A percentile compares a stretch with the other conserved stretches of the same genome.
Conservation (phyloP, 2,113 vertebrate genomes). For the Cebus imitator region DNA sequence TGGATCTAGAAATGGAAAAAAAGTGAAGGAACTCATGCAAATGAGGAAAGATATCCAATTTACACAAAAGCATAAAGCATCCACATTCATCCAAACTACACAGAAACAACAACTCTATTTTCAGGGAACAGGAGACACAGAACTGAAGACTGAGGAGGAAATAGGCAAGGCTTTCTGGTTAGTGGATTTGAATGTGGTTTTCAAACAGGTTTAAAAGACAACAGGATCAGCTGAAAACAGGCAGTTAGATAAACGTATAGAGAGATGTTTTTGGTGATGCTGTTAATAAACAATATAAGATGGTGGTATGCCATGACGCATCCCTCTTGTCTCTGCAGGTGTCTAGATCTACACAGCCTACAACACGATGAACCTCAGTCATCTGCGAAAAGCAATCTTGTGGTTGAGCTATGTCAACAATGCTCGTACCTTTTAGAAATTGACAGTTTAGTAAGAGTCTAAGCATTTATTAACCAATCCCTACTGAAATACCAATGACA, state of each 20-base stretch:
- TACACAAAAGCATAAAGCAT: neutral
- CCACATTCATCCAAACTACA: neutral
- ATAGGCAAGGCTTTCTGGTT: neutral
- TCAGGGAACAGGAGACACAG: neutral
- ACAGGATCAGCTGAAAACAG: neutral
- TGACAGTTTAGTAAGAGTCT: neutral
- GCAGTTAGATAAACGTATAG: neutral
- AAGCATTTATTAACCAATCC: neutral
- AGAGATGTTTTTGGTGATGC: neutral
- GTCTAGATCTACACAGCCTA: neutral
- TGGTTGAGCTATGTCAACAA: neutral
- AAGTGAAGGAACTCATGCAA: neutral
- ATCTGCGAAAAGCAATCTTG: neutral
- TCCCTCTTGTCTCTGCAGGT: accelerated
- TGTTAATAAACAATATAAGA: neutral
- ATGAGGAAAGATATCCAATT: neutral
- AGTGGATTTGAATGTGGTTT: neutral
- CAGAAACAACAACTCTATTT: neutral
- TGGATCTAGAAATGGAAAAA: neutral
- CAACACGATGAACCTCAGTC: neutral
- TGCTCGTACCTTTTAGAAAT: neutral
- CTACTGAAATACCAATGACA: neutral
- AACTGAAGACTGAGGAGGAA: neutral
- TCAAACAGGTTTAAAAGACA: constrained; percentile 11
- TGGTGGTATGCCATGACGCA: accelerated